Evolutionary conservation across 2,797 vertebrate genomes (phyloP).

Genomic region (Xenops minutus): DNA sequence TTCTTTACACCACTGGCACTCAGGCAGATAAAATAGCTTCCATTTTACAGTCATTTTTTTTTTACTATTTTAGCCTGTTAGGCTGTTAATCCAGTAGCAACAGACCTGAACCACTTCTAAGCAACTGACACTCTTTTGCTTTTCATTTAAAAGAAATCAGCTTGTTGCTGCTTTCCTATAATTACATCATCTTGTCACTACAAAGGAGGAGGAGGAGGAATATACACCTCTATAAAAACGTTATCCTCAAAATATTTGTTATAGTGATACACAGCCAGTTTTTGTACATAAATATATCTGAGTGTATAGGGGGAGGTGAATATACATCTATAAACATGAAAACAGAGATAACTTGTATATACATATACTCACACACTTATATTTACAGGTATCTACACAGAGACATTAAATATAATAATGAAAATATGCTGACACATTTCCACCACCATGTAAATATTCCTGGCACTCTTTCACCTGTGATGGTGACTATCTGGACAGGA

Average conservation of each 20-base stretch:
- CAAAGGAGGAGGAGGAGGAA: conserved; percentile 16
- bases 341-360: background rate
- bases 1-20: background rate
- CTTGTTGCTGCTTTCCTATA: background rate
- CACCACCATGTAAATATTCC: background rate
- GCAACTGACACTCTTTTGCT: background rate
- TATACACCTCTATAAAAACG: background rate
- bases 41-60: background rate
- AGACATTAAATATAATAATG: background rate
- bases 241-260: conserved; percentile 8
- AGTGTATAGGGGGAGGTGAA: background rate
- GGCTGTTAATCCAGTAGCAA: conserved; percentile 9
- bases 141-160: background rate
- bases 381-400: background rate
- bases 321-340: background rate
- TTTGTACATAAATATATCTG: background rate
- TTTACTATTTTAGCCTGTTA: conserved; percentile 21
- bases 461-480: background rate
- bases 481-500: background rate
- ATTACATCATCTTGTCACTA: conserved; percentile 7
- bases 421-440: background rate
- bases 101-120: conserved; percentile 15
- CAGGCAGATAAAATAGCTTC: background rate
- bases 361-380: background rate
- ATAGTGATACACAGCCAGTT: background rate